Base-by-base conservation (phyloP, 1,140 invertebrate genomes). In the Trichoplusia ni region DNA sequence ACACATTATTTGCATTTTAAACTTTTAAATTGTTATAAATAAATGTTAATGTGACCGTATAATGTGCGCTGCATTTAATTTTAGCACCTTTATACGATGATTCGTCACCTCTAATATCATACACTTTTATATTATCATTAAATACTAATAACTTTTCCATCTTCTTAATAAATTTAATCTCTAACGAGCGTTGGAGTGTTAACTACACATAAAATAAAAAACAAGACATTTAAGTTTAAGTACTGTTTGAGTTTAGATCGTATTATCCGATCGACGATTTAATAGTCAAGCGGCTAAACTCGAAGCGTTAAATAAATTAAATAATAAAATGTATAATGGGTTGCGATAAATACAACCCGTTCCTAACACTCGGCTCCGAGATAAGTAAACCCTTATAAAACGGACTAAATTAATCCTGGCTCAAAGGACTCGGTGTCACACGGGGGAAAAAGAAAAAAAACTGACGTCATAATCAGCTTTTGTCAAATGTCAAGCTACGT, bases 391-490 rank as follows among this genome's bases (percentile, higher is more conserved):
- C 80, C 80, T 87, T 90, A 87, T 87, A 87, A 90, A 90, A 86
- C 79, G 84, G 73, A 69, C 81, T 79, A 83, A 83, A 86, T 89
- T 90, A 90, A 90, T 90, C 88, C 88, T 72, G 73, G 69, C 82
- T 87, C 83, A 89, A 89, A 86, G 81, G 85, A 77, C 78, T 77
- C 77, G 71, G 63, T 59, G 66, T 31, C 25, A 44, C 64, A 75
- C 66, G 44, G 64, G 69, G 66, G 70, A 69, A 73, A 77, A 77
- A 75, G 64, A 77, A 82, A 84, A n/a, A 87, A 88, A 85, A 84
- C 72, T 90, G 81, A 90, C 84, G 84, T 88, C 84, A 86, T 90
- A 89, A 90, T 89, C 88, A 90, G 86, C 88, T 90, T 90, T 89
- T 89, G 88, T 90, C 86, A 90, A 90, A 86, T 71, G 84, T 87